phyloP scores from a whole-genome alignment of 2,888 invertebrate genomes.

The Acleris cristana region DNA sequence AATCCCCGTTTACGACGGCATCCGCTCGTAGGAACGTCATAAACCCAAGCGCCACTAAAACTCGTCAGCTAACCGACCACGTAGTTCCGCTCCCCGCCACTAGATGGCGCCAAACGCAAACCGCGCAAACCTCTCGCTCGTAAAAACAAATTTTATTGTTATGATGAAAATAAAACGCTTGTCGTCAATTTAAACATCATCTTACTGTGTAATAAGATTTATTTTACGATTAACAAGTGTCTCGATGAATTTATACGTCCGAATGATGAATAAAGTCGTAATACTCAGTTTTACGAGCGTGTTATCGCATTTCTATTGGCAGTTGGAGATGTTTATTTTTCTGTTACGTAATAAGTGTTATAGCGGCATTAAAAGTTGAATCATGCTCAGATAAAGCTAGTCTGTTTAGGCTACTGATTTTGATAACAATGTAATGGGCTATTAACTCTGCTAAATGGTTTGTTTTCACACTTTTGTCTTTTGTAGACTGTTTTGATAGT shows the following conservation, averaged over 20 bases:
- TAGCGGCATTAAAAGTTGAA: conserved; percentile 51
- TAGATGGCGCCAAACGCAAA: conserved; percentile 72
- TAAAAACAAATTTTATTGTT: conserved; percentile 85
- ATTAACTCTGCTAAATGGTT: conserved; percentile 27
- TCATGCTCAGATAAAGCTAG: conserved; percentile 57
- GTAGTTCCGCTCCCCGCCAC: conserved; percentile 55
- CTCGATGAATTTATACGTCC: conserved; percentile 82
- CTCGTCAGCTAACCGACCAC: conserved; percentile 62
- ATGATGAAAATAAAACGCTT: conserved; percentile 84
- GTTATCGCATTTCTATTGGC: conserved; percentile 78
- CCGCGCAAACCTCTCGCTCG: conserved; percentile 60
- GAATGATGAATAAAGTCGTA: conserved; percentile 82
- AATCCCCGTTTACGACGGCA: conserved; percentile 67
- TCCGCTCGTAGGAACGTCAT: conserved; percentile 68
- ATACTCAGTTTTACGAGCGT: conserved; percentile 75
- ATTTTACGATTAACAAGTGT: conserved; percentile 84
- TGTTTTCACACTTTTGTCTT: conserved; percentile 28
- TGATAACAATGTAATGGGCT: conserved; percentile 31
- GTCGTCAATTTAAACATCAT: conserved; percentile 84
- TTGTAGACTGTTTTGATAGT: conserved; percentile 18
- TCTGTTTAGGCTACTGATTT: conserved; percentile 38
- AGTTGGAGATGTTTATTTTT: conserved; percentile 65
- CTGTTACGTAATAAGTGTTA: conserved; percentile 57
- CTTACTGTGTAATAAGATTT: conserved; percentile 83
- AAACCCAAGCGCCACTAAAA: conserved; percentile 61